These are phyloP conservation scores for Eidolon helvum DNA, from an alignment of 2,113 vertebrate species.

Conservation along the genomic window DNA sequence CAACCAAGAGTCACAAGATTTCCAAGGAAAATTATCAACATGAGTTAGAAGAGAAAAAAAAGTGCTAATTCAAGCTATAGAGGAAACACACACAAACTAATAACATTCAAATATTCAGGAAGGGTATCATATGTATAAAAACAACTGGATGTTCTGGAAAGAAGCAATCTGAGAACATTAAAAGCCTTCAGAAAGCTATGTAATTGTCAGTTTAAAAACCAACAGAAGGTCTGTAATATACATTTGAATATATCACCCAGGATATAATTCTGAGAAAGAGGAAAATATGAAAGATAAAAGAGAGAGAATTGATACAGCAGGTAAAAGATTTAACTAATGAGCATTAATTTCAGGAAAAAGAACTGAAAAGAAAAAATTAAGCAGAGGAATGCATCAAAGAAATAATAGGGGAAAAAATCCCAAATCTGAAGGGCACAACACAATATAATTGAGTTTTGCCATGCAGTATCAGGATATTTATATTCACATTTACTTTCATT, in stretches of 20 bases:
- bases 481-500: not conserved
- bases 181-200: not conserved
- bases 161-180: not conserved
- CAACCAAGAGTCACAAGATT: not conserved
- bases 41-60: not conserved
- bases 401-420: not conserved
- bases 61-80: not conserved
- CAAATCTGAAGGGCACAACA: not conserved
- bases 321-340: not conserved
- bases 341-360: not conserved
- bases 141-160: not conserved
- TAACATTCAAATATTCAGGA: not conserved
- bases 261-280: not conserved
- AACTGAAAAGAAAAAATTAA: not conserved
- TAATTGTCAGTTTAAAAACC: not conserved
- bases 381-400: not conserved
- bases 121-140: not conserved
- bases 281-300: not conserved
- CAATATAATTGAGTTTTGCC: not conserved
- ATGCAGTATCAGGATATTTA: not conserved
- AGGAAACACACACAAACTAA: not conserved
- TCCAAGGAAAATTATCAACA: constrained; percentile 10
- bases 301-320: not conserved
- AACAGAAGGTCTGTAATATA: not conserved
- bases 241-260: not conserved